Conservation (phyloP, 2,797 vertebrate species). For the Darevskia mixta region DNA sequence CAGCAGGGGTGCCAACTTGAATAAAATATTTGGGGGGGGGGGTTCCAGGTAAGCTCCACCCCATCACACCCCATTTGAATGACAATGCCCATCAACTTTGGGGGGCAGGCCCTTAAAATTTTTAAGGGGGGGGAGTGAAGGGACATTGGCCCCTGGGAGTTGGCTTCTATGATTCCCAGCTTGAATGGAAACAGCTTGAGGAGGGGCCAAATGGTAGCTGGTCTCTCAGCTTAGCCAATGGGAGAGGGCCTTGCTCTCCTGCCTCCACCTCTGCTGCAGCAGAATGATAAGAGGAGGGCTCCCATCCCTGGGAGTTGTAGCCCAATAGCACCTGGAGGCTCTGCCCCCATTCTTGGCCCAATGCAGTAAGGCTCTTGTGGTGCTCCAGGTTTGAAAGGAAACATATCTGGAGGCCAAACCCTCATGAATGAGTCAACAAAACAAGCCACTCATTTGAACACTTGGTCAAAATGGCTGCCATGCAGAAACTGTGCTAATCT, state of each 20-base stretch:
- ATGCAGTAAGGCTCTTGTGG: neutral
- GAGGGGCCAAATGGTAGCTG: neutral
- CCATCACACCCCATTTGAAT: too few relatives aligned
- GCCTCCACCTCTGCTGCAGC: neutral
- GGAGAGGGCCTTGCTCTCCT: neutral
- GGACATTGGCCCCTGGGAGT: too few relatives aligned
- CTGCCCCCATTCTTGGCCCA: neutral
- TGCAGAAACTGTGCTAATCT: neutral
- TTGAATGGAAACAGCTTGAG: neutral
- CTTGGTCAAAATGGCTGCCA: rapidly evolving
- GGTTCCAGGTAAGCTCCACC: too few relatives aligned
- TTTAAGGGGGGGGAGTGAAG: too few relatives aligned
- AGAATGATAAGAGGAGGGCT: too few relatives aligned
- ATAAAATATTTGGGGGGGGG: too few relatives aligned
- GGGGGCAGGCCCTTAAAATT: too few relatives aligned
- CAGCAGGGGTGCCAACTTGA: too few relatives aligned
- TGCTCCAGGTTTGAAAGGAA: slow-evolving; percentile 9
- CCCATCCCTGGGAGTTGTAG: neutral
- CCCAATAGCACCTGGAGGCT: neutral
- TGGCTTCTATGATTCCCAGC: neutral
- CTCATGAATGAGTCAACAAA: slow-evolving; percentile 8
- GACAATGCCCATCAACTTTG: too few relatives aligned
- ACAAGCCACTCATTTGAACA: neutral
- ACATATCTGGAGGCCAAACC: neutral
- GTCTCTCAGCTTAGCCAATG: neutral